A percentile compares a stretch with the other conserved stretches of the same genome.
phyloP scores from a whole-genome alignment of 2,113 vertebrate genomes.

The Polypterus bichir region DNA sequence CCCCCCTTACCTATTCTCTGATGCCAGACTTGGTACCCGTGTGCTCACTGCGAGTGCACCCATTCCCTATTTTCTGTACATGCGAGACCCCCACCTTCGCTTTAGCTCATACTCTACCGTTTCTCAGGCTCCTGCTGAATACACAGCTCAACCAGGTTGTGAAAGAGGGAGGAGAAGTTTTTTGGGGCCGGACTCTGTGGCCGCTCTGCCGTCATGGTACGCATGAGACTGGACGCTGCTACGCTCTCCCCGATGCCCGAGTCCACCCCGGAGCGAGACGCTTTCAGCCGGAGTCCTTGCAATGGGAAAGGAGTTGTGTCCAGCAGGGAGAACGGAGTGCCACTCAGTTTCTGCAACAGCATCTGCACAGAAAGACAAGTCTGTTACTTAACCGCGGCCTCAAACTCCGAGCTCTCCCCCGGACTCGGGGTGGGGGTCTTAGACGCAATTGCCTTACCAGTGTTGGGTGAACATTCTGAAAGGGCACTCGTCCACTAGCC shows the following conservation, averaged over 20 bases:
- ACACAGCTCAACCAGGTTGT: conserved; percentile 83
- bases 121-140: conserved; percentile 85
- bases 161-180: conserved; percentile 80
- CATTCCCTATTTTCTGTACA: too few relatives aligned
- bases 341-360: conserved; percentile 88
- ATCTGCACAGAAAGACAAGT: conserved; percentile 51
- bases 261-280: conserved; percentile 78
- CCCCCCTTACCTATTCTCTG: too few relatives aligned
- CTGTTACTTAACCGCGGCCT: neutral
- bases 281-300: conserved; percentile 75
- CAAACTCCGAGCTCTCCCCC: conserved; percentile 7
- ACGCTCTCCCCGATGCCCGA: conserved; percentile 88
- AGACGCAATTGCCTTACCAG: conserved; percentile 54
- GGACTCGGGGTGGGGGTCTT: neutral
- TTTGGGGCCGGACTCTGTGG: conserved; percentile 70
- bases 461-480: conserved; percentile 86
- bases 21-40: too few relatives aligned
- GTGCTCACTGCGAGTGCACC: too few relatives aligned
- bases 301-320: conserved; percentile 59
- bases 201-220: conserved; percentile 64
- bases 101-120: conserved; percentile 39
- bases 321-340: conserved; percentile 68
- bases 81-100: too few relatives aligned
- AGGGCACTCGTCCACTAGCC: conserved; percentile 84
- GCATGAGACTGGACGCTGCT: conserved; percentile 64